phyloP scores from a whole-genome alignment of 2,797 vertebrate genomes.

The Manis javanica region DNA sequence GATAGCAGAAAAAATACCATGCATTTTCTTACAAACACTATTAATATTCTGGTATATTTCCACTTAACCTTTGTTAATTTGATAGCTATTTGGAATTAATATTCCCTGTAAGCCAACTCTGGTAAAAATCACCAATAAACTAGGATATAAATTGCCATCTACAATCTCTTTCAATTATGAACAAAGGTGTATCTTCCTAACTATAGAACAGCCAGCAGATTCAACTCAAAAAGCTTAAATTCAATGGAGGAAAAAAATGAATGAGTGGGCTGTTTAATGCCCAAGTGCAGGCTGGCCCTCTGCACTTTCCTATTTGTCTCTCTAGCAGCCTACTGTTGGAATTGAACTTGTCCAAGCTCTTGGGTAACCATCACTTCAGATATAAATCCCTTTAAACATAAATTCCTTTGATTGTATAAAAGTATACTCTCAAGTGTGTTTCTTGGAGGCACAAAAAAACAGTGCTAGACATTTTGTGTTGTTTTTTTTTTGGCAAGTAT shows the following conservation, averaged over 20 bases:
- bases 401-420: neutral
- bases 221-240: slow-evolving; percentile 5
- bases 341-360: neutral
- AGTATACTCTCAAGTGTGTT: neutral
- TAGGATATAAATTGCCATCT: neutral
- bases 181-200: neutral
- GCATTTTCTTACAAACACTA: neutral
- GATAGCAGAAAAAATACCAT: slow-evolving; percentile 25
- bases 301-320: neutral
- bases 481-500: neutral
- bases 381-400: neutral
- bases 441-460: neutral
- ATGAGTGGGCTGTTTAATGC: neutral
- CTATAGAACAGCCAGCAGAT: neutral
- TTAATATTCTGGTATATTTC: neutral
- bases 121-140: slow-evolving; percentile 45
- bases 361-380: neutral
- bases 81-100: slow-evolving; percentile 58
- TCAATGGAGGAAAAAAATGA: neutral
- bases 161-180: neutral
- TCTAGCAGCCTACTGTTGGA: neutral
- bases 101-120: slow-evolving; percentile 15
- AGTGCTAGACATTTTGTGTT: neutral
- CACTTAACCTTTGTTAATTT: neutral
- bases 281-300: too few relatives aligned